phyloP scores from a whole-genome alignment of 2,113 vertebrate species.

The Thermophis baileyi region DNA sequence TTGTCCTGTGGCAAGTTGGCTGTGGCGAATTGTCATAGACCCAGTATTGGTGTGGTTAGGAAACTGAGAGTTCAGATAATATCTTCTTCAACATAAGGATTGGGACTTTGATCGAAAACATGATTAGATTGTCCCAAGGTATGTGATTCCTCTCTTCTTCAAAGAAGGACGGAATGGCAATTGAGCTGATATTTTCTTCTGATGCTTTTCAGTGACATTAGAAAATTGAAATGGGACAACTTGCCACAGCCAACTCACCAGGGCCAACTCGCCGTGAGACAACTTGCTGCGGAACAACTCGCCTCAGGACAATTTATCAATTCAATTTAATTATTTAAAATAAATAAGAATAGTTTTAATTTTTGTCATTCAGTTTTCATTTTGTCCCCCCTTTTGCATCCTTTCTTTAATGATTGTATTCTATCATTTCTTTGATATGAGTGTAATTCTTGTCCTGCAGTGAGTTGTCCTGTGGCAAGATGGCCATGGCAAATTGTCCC shows the following conservation, averaged over 20 bases:
- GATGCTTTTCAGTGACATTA: background rate
- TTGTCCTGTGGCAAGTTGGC: too few relatives aligned
- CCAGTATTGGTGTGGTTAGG: background rate
- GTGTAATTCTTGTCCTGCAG: background rate
- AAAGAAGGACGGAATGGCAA: background rate
- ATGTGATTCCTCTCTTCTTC: background rate
- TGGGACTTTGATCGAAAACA: background rate
- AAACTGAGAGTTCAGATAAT: background rate
- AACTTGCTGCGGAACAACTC: too few relatives aligned
- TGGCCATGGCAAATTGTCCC: too few relatives aligned
- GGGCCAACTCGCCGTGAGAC: too few relatives aligned
- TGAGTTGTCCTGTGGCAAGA: background rate
- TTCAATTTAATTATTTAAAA: background rate
- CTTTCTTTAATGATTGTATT: background rate
- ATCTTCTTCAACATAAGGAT: background rate
- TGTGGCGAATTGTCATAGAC: too few relatives aligned
- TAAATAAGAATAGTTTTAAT: too few relatives aligned
- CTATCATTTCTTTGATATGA: background rate
- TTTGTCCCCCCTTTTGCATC: background rate
- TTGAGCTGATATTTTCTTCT: background rate
- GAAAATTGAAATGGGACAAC: background rate
- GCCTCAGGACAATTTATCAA: background rate
- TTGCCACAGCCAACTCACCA: too few relatives aligned
- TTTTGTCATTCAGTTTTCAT: background rate
- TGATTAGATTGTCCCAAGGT: background rate